phyloP scores from a whole-genome alignment of 2,113 vertebrate genomes.

The Illadopsis cleaveri region DNA sequence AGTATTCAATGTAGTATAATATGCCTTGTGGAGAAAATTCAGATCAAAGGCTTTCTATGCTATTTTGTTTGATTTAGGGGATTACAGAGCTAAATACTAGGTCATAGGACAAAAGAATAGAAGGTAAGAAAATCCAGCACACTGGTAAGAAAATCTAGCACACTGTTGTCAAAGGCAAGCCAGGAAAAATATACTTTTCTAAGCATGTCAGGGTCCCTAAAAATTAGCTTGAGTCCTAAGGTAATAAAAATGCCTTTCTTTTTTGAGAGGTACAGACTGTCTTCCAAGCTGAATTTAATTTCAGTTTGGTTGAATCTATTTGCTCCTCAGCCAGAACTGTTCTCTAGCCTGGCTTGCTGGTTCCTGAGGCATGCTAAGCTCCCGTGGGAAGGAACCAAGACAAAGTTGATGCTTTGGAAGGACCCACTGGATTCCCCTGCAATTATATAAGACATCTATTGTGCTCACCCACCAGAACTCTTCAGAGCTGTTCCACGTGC shows the following conservation, averaged over 20 bases:
- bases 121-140: neutral
- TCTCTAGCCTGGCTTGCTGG: neutral
- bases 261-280: neutral
- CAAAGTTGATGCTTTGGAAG: neutral
- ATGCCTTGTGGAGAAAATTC: neutral
- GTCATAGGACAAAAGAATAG: neutral
- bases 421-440: neutral
- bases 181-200: neutral
- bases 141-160: neutral
- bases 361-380: neutral
- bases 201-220: neutral
- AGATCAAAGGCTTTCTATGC: neutral
- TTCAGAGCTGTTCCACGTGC: neutral
- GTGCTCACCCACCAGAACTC: neutral
- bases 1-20: neutral
- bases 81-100: neutral
- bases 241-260: neutral
- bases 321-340: neutral
- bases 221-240: neutral
- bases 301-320: neutral
- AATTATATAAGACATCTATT: neutral
- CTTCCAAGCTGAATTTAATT: neutral
- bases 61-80: conserved; percentile 1
- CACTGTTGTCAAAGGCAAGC: neutral
- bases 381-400: neutral